Base-by-base conservation (phyloP, 2,888 invertebrate genomes). In the Poecilus cupreus region DNA sequence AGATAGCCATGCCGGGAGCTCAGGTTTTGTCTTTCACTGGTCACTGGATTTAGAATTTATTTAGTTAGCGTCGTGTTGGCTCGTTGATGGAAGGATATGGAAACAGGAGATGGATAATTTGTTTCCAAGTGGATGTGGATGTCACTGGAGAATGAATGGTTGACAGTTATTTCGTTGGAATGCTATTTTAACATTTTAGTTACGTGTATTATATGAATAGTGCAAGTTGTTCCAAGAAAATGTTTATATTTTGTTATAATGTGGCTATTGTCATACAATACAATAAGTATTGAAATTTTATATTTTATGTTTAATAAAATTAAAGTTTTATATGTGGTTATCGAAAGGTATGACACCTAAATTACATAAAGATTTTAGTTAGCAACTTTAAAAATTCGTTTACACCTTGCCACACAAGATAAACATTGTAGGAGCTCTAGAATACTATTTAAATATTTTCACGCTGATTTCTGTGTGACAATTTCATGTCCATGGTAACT, bases 41-140 rank as follows among this genome's bases (percentile, higher is more conserved):
- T 68, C 64, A 68, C 37, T 39, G 32, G 64, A 68, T 68, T 68
- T 68, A 37, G 64, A 68, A 68, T 68, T 68, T 68, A 68, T 68
- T 68, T 68, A 68, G 64, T 68, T 68, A 68, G 64, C 13, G 32
- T 68, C 64, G 51, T 37, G 64, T 18, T 64, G 64, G 64, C 37
- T 24, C 4, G 16, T 32, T 39, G 64, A 68, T 68, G 64, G 37
- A 68, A 68, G 64, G 64, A 68, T 68, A 37, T 68, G 39, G 60
- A 68, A 68, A 68, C 11, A 68, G 32, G 64, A 68, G 64, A 32
- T 18, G 64, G 37, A 37, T 68, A 68, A 68, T 68, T 68, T 68
- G 64, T 68, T 68, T 37, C 37, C 11, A 3, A n/a, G 16, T n/a
- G n/a, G n/a, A n/a, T n/a, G n/a, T n/a, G n/a, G n/a, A n/a, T n/a